These are phyloP conservation scores for Phallusia fumigata DNA, from an alignment of 23 tunicate genomes.

Conservation along the genomic window DNA sequence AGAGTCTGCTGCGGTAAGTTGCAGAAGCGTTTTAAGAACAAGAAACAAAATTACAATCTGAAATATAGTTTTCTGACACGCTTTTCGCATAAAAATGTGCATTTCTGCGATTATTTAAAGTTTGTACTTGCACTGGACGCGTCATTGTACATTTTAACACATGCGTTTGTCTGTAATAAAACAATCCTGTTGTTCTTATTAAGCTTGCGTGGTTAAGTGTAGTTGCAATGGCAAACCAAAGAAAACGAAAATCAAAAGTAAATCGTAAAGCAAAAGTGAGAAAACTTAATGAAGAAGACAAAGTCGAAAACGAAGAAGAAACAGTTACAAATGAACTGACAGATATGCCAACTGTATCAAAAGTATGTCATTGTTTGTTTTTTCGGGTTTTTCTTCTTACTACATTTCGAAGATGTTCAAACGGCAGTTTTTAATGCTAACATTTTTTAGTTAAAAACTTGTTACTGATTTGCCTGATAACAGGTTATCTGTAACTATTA, in stretches of 20 bases:
- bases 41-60: too few relatives aligned
- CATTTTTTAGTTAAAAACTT: neutral
- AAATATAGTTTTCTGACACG: too few relatives aligned
- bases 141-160: too few relatives aligned
- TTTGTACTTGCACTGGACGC: too few relatives aligned
- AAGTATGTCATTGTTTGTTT: constrained; percentile 8
- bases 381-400: neutral
- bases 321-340: constrained; percentile 40
- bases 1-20: too few relatives aligned
- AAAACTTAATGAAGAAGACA: constrained; percentile 22
- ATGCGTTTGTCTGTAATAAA: too few relatives aligned
- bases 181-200: too few relatives aligned
- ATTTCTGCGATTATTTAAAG: too few relatives aligned
- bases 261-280: constrained; percentile 27
- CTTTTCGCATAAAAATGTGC: too few relatives aligned
- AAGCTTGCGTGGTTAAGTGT: neutral
- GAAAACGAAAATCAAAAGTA: constrained; percentile 4
- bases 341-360: constrained; percentile 53
- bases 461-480: neutral
- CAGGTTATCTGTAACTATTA: too few relatives aligned
- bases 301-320: constrained; percentile 26
- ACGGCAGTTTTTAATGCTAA: neutral
- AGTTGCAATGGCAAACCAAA: constrained; percentile 4
- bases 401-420: neutral
- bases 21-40: too few relatives aligned